phyloP scores from a whole-genome alignment of 1,140 invertebrate genomes.

The Popillia japonica region DNA sequence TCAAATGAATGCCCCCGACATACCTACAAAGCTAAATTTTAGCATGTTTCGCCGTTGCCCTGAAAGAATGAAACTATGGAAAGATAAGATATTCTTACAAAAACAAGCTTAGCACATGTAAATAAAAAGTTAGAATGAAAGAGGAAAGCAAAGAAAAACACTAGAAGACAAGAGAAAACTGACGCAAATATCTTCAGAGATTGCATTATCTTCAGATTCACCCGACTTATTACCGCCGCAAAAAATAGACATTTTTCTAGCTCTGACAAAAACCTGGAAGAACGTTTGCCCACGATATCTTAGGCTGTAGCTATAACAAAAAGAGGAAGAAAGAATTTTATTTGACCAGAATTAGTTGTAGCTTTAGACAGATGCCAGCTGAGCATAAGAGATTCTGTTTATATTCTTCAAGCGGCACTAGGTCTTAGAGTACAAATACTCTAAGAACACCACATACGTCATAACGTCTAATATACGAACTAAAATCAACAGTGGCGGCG shows the following conservation, averaged over 20 bases:
- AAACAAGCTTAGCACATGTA: slow-evolving; percentile 49
- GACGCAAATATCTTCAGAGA: not conserved
- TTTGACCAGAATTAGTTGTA: slow-evolving; percentile 43
- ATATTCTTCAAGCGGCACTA: no score
- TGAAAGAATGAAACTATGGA: slow-evolving; percentile 49
- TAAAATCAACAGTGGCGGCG: no score
- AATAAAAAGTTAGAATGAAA: slow-evolving; percentile 52
- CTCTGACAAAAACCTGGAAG: not conserved
- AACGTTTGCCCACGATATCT: not conserved
- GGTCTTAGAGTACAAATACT: no score
- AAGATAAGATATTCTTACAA: slow-evolving; percentile 53
- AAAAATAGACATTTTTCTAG: slow-evolving; percentile 11
- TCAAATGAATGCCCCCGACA: no score
- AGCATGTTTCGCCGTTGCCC: no score
- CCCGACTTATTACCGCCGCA: not conserved
- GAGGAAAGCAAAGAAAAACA: slow-evolving; percentile 37
- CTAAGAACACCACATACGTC: no score
- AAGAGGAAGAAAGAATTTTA: slow-evolving; percentile 36
- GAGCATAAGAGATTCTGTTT: slow-evolving; percentile 41
- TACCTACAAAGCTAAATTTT: no score
- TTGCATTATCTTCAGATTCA: slow-evolving; percentile 15
- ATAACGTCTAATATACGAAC: no score
- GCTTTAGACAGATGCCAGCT: slow-evolving; percentile 45
- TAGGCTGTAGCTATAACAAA: slow-evolving; percentile 32
- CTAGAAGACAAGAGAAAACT: slow-evolving; percentile 42